Evolutionary conservation across 2,113 vertebrate genomes (phyloP).

Genomic region (Scophthalmus maximus): DNA sequence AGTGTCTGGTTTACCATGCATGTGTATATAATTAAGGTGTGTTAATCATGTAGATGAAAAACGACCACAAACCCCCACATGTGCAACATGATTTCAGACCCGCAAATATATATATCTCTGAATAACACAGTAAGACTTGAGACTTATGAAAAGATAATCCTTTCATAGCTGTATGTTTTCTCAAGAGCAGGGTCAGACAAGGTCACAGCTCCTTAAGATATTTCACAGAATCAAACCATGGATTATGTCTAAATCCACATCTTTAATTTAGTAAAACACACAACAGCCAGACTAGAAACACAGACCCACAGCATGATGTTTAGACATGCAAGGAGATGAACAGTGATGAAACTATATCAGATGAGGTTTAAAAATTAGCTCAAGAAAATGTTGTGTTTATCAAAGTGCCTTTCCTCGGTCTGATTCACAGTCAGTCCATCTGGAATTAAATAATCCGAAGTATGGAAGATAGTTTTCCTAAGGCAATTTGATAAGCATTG

Average conservation of each 20-base stretch:
- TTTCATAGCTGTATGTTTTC: slow-evolving; percentile 3
- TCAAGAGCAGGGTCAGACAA: neutral
- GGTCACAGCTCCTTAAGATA: neutral
- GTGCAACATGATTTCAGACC: neutral
- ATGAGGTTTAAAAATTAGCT: too few species aligned
- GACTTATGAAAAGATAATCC: slow-evolving; percentile 25
- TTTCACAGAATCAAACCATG: slow-evolving; percentile 13
- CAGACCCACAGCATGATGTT: neutral
- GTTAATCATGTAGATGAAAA: too few species aligned
- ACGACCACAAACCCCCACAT: neutral
- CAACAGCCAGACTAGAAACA: neutral
- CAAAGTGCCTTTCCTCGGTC: neutral
- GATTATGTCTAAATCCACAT: slow-evolving; percentile 30
- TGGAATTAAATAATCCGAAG: too few species aligned
- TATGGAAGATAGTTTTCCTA: too few species aligned
- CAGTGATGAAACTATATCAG: neutral
- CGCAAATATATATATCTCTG: too few species aligned
- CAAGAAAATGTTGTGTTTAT: neutral
- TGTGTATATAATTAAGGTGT: neutral
- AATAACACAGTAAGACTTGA: too few species aligned
- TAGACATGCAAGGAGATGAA: too few species aligned
- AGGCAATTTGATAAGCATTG: too few species aligned
- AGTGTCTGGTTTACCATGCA: too few species aligned
- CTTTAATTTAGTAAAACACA: neutral
- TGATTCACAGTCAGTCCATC: too few species aligned